Conservation (phyloP, 2,888 invertebrate species). For the Cosmia trapezina region DNA sequence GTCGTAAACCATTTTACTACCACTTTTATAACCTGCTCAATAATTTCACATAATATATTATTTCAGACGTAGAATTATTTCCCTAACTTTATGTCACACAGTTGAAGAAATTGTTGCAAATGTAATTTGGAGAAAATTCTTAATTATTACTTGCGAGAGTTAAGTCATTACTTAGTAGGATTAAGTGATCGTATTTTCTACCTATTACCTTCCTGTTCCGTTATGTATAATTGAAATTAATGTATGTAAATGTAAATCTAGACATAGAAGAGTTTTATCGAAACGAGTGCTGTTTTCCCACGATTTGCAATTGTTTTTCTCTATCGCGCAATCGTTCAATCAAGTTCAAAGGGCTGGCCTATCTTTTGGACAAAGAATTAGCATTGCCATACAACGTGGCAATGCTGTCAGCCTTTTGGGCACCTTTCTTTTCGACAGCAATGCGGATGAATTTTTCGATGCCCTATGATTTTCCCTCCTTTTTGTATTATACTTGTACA, state of each 20-base stretch:
- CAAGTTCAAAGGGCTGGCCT: too few relatives aligned
- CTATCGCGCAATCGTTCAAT: neutral
- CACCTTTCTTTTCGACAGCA: too few relatives aligned
- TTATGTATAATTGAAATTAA: neutral
- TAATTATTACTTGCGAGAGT: conserved; percentile 20
- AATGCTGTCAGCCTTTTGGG: too few relatives aligned
- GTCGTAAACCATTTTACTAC: conserved; percentile 60
- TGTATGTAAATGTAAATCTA: neutral
- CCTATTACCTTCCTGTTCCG: neutral
- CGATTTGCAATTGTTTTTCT: conserved; percentile 5
- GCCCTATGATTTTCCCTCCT: too few relatives aligned
- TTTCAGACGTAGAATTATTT: conserved; percentile 48
- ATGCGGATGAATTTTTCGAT: too few relatives aligned
- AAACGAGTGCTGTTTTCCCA: neutral
- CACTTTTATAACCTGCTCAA: conserved; percentile 63
- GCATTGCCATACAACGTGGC: too few relatives aligned
- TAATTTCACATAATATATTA: conserved; percentile 63
- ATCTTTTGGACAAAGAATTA: too few relatives aligned
- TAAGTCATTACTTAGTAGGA: conserved; percentile 15
- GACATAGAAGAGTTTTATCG: neutral
- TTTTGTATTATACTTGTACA: too few relatives aligned
- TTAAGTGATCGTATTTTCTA: conserved; percentile 3
- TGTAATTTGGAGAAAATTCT: conserved; percentile 27
- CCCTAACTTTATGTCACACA: conserved; percentile 37
- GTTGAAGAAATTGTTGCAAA: conserved; percentile 30